phyloP scores from a whole-genome alignment of 1,140 invertebrate species.

The Ridgeia piscesae region DNA sequence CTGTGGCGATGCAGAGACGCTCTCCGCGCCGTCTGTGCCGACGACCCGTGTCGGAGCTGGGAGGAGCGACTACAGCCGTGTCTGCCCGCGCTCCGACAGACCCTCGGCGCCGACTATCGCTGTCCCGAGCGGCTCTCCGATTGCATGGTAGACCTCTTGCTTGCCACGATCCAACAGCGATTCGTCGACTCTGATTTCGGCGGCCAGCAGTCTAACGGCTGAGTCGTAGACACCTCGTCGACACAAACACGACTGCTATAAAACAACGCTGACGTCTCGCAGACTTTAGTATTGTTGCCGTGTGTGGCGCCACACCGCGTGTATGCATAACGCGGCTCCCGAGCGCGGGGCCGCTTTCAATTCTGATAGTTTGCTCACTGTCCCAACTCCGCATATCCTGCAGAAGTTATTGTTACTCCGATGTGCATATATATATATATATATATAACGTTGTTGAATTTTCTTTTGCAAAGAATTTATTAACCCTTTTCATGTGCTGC shows the following conservation, averaged over 20 bases:
- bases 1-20: not conserved
- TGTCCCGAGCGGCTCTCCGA: conserved; percentile 14
- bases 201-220: not conserved
- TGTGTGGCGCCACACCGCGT: not conserved
- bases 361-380: not conserved
- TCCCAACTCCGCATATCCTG: not conserved
- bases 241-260: not conserved
- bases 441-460: not conserved
- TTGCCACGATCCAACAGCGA: conserved; percentile 23
- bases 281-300: not conserved
- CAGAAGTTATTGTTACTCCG: not conserved
- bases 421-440: too few species aligned
- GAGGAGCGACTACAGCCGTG: conserved; percentile 25
- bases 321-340: not conserved
- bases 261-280: not conserved
- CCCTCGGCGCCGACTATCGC: conserved; percentile 25
- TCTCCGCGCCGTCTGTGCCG: not conserved
- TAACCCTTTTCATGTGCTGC: not conserved
- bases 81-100: conserved; percentile 11
- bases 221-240: not conserved
- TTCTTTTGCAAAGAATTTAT: not conserved
- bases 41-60: conserved; percentile 28
- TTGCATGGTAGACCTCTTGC: conserved; percentile 31
- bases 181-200: not conserved
- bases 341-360: not conserved